Evolutionary conservation across 2,888 invertebrate genomes (phyloP).

Genomic region (Lithophane ornitopus): DNA sequence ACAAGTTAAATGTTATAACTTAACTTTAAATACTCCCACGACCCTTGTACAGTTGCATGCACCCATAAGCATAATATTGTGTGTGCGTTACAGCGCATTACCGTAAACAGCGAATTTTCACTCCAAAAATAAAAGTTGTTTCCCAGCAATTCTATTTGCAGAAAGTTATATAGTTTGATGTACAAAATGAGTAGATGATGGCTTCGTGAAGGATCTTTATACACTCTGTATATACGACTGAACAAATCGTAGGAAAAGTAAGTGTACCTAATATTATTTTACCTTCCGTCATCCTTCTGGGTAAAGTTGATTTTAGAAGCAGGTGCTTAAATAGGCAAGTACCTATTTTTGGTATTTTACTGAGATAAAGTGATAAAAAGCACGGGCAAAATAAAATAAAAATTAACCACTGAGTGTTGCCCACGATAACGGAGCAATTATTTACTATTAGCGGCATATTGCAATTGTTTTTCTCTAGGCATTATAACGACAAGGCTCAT

Average conservation of each 20-base stretch:
- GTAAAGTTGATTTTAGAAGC: neutral
- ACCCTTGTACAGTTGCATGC: no score
- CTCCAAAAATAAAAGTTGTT: neutral
- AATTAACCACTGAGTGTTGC: conserved; percentile 10
- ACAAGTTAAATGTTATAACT: no score
- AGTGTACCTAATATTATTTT: no score
- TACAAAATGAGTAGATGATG: neutral
- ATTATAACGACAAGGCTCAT: conserved; percentile 17
- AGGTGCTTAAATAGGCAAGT: no score
- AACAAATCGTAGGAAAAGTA: no score
- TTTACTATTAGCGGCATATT: conserved; percentile 47
- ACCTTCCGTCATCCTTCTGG: neutral
- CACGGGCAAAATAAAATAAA: conserved; percentile 7
- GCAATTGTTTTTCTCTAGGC: conserved; percentile 44
- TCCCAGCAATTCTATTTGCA: neutral
- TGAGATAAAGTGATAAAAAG: neutral
- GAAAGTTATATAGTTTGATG: neutral
- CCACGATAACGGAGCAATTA: conserved; percentile 40
- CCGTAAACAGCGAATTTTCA: no score
- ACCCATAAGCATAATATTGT: no score
- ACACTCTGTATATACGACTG: neutral
- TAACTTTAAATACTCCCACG: no score
- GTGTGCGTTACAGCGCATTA: no score
- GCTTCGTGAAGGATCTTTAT: neutral
- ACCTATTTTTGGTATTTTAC: neutral